Percentiles rank a stretch among this genome's conserved stretches.
Conservation (phyloP, 92 coral and sea anemone genomes). For the Umimayanthus kanabou region DNA sequence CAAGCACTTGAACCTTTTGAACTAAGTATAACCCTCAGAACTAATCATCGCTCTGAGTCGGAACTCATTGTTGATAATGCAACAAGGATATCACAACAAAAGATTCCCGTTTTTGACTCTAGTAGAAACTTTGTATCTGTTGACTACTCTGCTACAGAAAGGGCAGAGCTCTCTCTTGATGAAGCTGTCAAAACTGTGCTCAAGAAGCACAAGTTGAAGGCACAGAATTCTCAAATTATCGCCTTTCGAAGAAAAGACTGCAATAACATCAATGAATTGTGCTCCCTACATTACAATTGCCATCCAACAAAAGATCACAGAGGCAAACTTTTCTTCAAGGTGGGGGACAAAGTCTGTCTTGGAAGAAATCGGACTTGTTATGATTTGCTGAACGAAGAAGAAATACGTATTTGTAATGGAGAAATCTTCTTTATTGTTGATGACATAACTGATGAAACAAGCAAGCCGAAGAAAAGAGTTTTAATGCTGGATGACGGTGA, state of each 20-base stretch:
- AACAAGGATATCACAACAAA: slow-evolving; percentile 33
- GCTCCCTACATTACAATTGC: slow-evolving; percentile 36
- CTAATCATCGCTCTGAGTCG: slow-evolving; percentile 56
- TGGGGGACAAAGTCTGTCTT: slow-evolving; percentile 59
- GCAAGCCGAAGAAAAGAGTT: slow-evolving; percentile 8
- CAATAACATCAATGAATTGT: slow-evolving; percentile 47
- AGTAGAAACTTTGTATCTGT: slow-evolving; percentile 38
- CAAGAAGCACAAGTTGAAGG: neutral
- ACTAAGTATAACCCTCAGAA: slow-evolving; percentile 23
- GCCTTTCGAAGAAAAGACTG: slow-evolving; percentile 53
- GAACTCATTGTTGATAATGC: slow-evolving; percentile 56
- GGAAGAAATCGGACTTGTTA: slow-evolving; percentile 37
- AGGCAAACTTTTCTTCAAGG: slow-evolving; percentile 20
- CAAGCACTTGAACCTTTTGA: slow-evolving; percentile 24
- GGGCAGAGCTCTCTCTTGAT: neutral
- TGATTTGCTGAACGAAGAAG: slow-evolving; percentile 12
- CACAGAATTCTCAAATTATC: slow-evolving; percentile 42
- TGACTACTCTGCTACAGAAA: slow-evolving; percentile 10
- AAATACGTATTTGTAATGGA: slow-evolving; percentile 50
- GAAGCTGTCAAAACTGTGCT: slow-evolving; percentile 22
- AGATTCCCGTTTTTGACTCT: slow-evolving; percentile 44
- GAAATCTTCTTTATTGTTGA: slow-evolving; percentile 55
- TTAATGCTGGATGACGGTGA: slow-evolving; percentile 53
- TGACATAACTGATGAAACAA: slow-evolving; percentile 21
- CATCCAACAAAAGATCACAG: slow-evolving; percentile 45